Conservation (phyloP, 2,113 vertebrate genomes). For the Charina bottae region DNA sequence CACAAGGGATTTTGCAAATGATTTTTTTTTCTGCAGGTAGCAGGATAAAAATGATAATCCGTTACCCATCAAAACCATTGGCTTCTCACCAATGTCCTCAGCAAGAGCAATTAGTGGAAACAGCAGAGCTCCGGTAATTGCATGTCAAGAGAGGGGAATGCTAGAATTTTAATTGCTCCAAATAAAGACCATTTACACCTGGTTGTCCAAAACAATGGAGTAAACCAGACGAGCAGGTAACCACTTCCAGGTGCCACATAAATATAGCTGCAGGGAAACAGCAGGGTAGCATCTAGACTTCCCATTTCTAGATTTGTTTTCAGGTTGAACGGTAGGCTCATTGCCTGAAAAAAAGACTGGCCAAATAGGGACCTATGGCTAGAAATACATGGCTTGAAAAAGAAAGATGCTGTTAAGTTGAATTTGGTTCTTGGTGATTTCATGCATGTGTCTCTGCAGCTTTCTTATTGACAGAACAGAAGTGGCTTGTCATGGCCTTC, state of each 20-base stretch:
- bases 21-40: slow-evolving; percentile 94
- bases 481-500: neutral
- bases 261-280: slow-evolving; percentile 81
- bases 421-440: neutral
- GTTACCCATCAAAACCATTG: slow-evolving; percentile 93
- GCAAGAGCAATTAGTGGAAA: slow-evolving; percentile 97
- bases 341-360: slow-evolving; percentile 73
- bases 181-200: slow-evolving; percentile 92
- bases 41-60: slow-evolving; percentile 94
- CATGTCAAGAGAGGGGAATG: slow-evolving; percentile 90
- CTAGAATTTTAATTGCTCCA: slow-evolving; percentile 93
- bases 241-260: slow-evolving; percentile 88
- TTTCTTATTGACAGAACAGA: neutral
- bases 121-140: slow-evolving; percentile 93
- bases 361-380: slow-evolving; percentile 38
- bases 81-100: slow-evolving; percentile 94
- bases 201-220: slow-evolving; percentile 80
- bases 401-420: slow-evolving; percentile 68
- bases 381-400: slow-evolving; percentile 73
- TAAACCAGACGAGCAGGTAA: slow-evolving; percentile 76
- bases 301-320: slow-evolving; percentile 68
- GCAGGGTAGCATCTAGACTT: slow-evolving; percentile 64
- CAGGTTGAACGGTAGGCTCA: slow-evolving; percentile 81
- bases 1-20: slow-evolving; percentile 99
- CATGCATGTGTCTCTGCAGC: neutral